Evolutionary conservation across 2,797 vertebrate genomes (phyloP), one percentile per base, ranked within the genome.

Genomic region (Taenioides sp.): DNA sequence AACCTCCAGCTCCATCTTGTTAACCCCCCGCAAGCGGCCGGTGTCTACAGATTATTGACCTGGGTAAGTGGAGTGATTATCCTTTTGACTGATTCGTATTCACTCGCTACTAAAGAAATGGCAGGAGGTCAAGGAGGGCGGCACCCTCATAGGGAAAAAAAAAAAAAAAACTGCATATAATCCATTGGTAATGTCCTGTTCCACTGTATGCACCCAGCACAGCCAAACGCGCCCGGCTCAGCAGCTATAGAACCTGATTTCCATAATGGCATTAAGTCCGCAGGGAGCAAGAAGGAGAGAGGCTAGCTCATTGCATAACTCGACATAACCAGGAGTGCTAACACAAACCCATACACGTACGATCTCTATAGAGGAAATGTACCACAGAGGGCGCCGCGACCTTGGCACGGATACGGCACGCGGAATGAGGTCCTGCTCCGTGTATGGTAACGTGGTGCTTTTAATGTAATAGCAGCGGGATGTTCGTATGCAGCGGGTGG

Each of bases 261-360:
- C 87, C 80, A 90, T 93, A 93, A 93, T 93, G 89, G 84, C 85
- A 91, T 94, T 85, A 85, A 82, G 77, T 89, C 89, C 65, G 28
- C 54, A 37, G 88, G 87, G 90, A 92, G 73, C 67, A 69, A 74
- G 72, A 74, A 70, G 81, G 87, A 9, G 7, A 31, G 60, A 37
- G 12, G 60, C 31, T n/a, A 5, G 89, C 88, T 91, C 87, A 88
- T 92, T 91, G 88, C 82, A 76, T 89, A 90, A 91, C 82, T 12
- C 75, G 80, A 83, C 80, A 88, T 69, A 79, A 89, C 77, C 78
- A 75, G 78, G 76, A 63, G 76, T 63, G 68, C 40, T 65, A 65
- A 68, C 67, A 49, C 69, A 58, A 16, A 74, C n/a, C 74, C 49
- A 69, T 85, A 77, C 73, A 65, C 80, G 80, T 81, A 77, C 80